Percentiles rank a stretch among this genome's conserved stretches.
These are phyloP conservation scores for Hofmannophila pseudospretella DNA, from an alignment of 2,888 invertebrate species.

Conservation along the genomic window DNA sequence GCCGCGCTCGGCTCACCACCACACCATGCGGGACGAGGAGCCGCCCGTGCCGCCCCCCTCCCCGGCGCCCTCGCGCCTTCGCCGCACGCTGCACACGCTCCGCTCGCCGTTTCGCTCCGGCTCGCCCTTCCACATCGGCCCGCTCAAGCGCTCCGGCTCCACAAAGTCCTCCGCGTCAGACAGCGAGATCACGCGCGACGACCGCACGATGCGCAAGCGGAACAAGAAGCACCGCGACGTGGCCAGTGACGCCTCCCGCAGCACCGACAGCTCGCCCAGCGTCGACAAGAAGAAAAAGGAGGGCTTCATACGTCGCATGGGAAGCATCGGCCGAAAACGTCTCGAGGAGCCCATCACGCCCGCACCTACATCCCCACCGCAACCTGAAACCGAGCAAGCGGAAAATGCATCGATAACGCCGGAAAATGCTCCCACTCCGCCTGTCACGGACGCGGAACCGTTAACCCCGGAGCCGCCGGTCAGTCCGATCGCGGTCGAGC, in stretches of 20 bases:
- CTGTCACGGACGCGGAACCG: conserved; percentile 9
- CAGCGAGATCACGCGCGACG: conserved; percentile 66
- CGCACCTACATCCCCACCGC: conserved; percentile 29
- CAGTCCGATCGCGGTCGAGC: conserved; percentile 63
- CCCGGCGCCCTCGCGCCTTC: conserved; percentile 59
- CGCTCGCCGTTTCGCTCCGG: conserved; percentile 71
- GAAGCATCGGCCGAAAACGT: conserved; percentile 60
- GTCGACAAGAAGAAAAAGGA: conserved; percentile 62
- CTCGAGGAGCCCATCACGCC: conserved; percentile 37
- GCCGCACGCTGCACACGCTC: conserved; percentile 67
- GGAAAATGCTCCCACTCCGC: conserved; percentile 11
- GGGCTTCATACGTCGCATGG: conserved; percentile 56
- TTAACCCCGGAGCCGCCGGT: conserved; percentile 28
- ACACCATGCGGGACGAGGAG: conserved; percentile 46
- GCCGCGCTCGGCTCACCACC: conserved; percentile 43
- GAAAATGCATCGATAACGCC: conserved; percentile 11
- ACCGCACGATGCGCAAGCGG: conserved; percentile 73
- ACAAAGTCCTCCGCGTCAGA: conserved; percentile 68
- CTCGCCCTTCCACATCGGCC: conserved; percentile 73
- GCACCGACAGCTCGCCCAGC: conserved; percentile 57
- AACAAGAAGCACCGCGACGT: conserved; percentile 65
- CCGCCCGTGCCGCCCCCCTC: conserved; percentile 42
- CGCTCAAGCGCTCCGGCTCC: conserved; percentile 65
- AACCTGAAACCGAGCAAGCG: conserved; percentile 10
- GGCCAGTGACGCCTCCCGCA: conserved; percentile 47